phyloP scores from a whole-genome alignment of 2,888 invertebrate species.

The Rhamphomyia laevipes region DNA sequence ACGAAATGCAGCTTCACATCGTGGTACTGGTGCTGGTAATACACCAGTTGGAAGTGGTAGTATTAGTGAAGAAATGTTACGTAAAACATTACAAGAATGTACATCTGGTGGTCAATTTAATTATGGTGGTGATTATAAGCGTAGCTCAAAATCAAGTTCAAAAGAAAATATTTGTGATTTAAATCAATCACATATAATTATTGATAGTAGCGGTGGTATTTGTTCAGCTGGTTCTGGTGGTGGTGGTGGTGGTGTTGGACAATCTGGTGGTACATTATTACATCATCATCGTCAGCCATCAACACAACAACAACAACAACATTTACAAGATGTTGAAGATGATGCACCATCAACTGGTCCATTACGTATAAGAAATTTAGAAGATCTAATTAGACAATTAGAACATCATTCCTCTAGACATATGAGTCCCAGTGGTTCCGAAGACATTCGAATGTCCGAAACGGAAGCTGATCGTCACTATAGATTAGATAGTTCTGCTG shows the following conservation, averaged over 20 bases:
- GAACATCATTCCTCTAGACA: constrained; percentile 77
- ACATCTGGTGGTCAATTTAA: constrained; percentile 33
- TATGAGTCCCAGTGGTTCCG: constrained; percentile 84
- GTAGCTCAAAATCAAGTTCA: constrained; percentile 44
- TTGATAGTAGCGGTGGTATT: constrained; percentile 34
- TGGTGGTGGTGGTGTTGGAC: constrained; percentile 4
- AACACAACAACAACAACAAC: constrained; percentile 34
- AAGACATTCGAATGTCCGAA: constrained; percentile 74
- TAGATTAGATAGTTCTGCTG: constrained; percentile 62
- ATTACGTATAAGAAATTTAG: constrained; percentile 78
- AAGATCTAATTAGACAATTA: constrained; percentile 79
- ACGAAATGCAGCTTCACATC: constrained; percentile 66
- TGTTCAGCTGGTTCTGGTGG: constrained; percentile 27
- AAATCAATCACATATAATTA: constrained; percentile 46
- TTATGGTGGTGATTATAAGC: constrained; percentile 52
- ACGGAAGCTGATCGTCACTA: constrained; percentile 82
- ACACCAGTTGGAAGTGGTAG: constrained; percentile 53
- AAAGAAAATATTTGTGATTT: constrained; percentile 68
- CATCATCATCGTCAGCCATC: constrained; percentile 37
- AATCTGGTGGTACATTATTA: constrained; percentile 18
- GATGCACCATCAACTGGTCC: constrained; percentile 72
- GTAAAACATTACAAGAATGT: constrained; percentile 55
- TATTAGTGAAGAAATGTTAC: constrained; percentile 55
- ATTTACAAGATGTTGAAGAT: constrained; percentile 54
- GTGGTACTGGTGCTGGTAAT: constrained; percentile 47